Evolutionary conservation across 23 tunicate genomes (phyloP), one percentile per base, ranked within the genome.

Genomic region (Diplosoma virens): DNA sequence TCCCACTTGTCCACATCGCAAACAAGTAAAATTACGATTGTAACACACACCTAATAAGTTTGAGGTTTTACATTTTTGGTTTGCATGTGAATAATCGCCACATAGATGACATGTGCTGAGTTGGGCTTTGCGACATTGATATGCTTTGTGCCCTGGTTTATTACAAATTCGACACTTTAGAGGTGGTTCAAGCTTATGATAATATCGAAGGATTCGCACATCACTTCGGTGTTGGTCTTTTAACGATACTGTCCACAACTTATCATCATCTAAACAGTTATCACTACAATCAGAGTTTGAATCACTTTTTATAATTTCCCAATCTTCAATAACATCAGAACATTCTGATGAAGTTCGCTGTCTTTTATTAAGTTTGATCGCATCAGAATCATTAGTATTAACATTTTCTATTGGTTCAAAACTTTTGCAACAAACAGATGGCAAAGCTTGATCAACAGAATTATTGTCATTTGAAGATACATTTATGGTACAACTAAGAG

Each of bases 101-200:
- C 84, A 80, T 24, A 80, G 6, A 25, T 27, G 33, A 35, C 84
- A 80, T 32, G 59, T 53, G 21, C 30, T 23, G 1, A 52, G 28
- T 25, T 55, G 68, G 11, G 84, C 77, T 29, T 80, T 23, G 9
- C 33, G 58, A 54, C 84, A 80, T 3, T 52, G 32, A 1, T n/a
- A 47, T 52, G 65, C 27, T 1, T 32, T 2, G 26, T 80, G 84
- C 2, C 84, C 84, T 0, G 54, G 25, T 6, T 32, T 22, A 34
- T 53, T 54, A 55, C 84, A 80, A 24, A 34, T 80, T 67, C 54
- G 33, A 35, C 84, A 80, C 53, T 77, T 33, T 22, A 18, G 14
- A 9, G 4, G 20, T 22, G 78, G 32, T n/a, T n/a, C n/a, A n/a
- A n/a, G n/a, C 24, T 67, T 67, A 6, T 22, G 20, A 27, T 35